These are phyloP conservation scores for Polydrusus cervinus DNA, from an alignment of 2,888 invertebrate species.

Conservation along the genomic window DNA sequence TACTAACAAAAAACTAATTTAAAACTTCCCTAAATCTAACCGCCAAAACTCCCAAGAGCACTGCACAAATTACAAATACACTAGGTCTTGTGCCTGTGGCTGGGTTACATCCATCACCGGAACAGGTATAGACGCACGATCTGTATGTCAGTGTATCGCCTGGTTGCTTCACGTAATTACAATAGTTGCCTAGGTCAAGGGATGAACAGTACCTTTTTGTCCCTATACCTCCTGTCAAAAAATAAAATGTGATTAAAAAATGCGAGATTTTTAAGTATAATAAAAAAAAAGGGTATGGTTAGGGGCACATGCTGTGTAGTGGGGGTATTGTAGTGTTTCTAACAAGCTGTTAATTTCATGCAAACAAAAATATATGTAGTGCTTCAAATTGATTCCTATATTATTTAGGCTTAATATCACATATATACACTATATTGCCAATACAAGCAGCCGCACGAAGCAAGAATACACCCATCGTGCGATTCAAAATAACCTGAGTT, in stretches of 20 bases:
- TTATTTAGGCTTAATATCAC: no score
- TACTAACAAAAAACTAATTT: slow-evolving; percentile 9
- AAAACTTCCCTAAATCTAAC: not conserved
- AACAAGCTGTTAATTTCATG: not conserved
- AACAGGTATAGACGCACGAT: slow-evolving; percentile 91
- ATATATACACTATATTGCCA: no score
- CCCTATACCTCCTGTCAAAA: slow-evolving; percentile 86
- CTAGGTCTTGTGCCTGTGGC: not conserved
- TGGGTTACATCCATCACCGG: slow-evolving; percentile 86
- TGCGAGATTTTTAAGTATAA: not conserved
- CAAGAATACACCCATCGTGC: no score
- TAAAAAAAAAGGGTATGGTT: no score
- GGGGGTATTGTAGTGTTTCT: no score
- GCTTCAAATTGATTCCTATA: no score
- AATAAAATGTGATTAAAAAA: not conserved
- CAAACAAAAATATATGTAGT: not conserved
- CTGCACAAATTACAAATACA: not conserved
- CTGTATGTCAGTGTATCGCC: slow-evolving; percentile 88
- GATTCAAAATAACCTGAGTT: no score
- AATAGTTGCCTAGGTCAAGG: slow-evolving; percentile 89
- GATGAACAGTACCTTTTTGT: slow-evolving; percentile 92
- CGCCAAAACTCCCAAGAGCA: not conserved
- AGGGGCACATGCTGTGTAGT: no score
- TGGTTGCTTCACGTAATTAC: slow-evolving; percentile 88
- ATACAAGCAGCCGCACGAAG: no score